Evolutionary conservation across 2,113 vertebrate genomes (phyloP), one percentile per base, ranked within the genome.

Genomic region (Emydocephalus ijimae): DNA sequence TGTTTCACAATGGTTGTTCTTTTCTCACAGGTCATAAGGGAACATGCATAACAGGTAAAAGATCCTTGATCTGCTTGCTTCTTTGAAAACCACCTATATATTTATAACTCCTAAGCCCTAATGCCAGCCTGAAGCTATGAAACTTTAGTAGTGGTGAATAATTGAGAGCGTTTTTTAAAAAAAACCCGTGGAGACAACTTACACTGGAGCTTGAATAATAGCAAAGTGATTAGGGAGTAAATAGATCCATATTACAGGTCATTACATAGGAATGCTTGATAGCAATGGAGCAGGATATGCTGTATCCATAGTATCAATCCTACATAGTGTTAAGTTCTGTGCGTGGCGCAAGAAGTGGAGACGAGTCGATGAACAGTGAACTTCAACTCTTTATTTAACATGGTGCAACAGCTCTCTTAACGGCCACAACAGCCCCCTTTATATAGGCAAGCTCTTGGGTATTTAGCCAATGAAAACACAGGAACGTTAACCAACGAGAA

Each of bases 51-150:
- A 11, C 11, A 85, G 55, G 24, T 89, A 89, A 50, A 48, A 91
- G 43, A 45, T 91, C 86, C 88, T 54, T 9, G 20, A 89, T 85
- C 43, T 43, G 29, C 50, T 52, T 12, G 21, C 12, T 85, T 85
- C 26, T 90, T 34, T 24, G 3, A 11, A 48, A 88, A 50, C 9
- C 57, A 89, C 85, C 20, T 89, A 50, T 61, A n/a, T 74, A 55
- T 93, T 50, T 88, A 24, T 15, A 24, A 10, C 5, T 45, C 18
- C 18, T 20, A 2, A 87, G 55, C 59, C 18, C 39, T 85, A 87
- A 86, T 24, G 85, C 48, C 55, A 45, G 48, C 93, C 56, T 91
- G 7, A 24, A 81, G 90, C 90, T 91, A 89, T 93, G 87, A 89
- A 86, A 89, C 48, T 4, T 55, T 29, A 24, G 24, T 89, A 61